Conservation (phyloP, 2,888 invertebrate species). For the Girardia tigrina region DNA sequence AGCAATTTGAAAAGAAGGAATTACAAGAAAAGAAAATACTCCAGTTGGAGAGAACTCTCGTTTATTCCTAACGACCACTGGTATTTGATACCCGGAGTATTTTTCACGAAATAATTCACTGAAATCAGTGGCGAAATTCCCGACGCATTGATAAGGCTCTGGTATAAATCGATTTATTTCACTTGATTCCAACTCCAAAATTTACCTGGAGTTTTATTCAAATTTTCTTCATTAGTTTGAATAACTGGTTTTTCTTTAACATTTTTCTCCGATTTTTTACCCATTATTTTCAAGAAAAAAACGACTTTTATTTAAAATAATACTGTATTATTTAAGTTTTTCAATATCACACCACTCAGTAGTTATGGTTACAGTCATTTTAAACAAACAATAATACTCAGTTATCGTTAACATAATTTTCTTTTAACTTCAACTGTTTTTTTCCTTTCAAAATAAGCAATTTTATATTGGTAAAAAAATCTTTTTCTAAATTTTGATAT, state of each 20-base stretch:
- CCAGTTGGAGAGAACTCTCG: neutral
- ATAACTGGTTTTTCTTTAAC: neutral
- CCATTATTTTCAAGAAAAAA: neutral
- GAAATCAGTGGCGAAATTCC: conserved; percentile 48
- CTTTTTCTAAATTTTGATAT: no score
- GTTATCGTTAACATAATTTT: no score
- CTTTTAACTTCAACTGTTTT: no score
- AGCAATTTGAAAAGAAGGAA: neutral
- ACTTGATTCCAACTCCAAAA: neutral
- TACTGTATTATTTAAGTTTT: no score
- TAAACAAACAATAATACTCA: no score
- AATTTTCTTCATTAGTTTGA: neutral
- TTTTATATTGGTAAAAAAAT: no score
- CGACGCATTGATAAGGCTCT: conserved; percentile 49
- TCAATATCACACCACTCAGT: no score
- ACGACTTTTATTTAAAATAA: no score
- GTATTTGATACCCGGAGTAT: neutral
- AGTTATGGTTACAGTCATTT: no score
- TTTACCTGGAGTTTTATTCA: neutral
- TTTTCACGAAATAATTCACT: conserved; percentile 42
- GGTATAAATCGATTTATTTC: conserved; percentile 36
- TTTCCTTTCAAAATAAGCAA: no score
- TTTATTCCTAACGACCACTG: neutral
- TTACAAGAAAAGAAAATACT: neutral
- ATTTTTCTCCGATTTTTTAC: neutral